Evolutionary conservation across 2,888 invertebrate genomes (phyloP).

Genomic region (Drosophila monieri): DNA sequence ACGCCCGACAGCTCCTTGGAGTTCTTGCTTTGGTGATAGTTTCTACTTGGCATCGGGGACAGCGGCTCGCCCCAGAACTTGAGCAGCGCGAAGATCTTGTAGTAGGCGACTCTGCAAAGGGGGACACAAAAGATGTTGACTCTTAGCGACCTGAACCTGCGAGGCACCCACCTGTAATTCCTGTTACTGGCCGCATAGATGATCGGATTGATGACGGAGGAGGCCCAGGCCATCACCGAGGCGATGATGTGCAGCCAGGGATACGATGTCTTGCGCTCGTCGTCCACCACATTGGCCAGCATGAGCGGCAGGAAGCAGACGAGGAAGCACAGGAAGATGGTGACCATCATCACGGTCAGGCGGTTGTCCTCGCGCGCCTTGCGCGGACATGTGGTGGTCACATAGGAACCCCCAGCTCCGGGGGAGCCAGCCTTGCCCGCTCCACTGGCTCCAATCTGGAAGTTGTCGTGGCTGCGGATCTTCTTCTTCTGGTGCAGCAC

Average conservation of each 20-base stretch:
- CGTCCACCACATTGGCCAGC: conserved; percentile 93
- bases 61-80: conserved; percentile 84
- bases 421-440: conserved; percentile 50
- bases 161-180: conserved; percentile 91
- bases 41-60: conserved; percentile 83
- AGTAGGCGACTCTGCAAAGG: conserved; percentile 81
- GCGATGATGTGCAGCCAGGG: conserved; percentile 93
- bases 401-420: conserved; percentile 81
- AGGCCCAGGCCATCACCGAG: conserved; percentile 94
- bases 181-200: conserved; percentile 95
- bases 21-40: conserved; percentile 82
- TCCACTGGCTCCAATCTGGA: conserved; percentile 71
- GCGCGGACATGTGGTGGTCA: conserved; percentile 66
- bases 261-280: conserved; percentile 88
- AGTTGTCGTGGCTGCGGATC: conserved; percentile 87
- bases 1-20: conserved; percentile 81
- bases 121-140: too few relatives aligned
- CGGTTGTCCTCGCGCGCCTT: conserved; percentile 88
- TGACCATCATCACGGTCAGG: conserved; percentile 93
- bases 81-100: conserved; percentile 81
- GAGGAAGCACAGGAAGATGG: conserved; percentile 94
- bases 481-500: conserved; percentile 90
- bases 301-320: conserved; percentile 94
- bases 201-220: conserved; percentile 94
- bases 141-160: too few relatives aligned